phyloP scores from a whole-genome alignment of 2,888 invertebrate species.

The Galerucella calmariensis region DNA sequence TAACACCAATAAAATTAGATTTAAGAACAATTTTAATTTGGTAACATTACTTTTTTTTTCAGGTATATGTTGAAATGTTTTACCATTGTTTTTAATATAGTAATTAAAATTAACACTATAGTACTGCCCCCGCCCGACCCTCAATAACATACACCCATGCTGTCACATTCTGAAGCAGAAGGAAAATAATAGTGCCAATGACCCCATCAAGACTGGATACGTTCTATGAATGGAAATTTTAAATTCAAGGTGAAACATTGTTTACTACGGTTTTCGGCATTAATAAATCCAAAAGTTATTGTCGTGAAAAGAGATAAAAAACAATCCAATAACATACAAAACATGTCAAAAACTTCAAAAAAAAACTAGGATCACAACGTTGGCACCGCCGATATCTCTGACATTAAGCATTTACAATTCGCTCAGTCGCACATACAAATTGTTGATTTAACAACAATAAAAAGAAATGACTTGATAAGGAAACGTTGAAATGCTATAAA shows the following conservation, averaged over 20 bases:
- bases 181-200: slow-evolving; percentile 51
- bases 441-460: slow-evolving; percentile 32
- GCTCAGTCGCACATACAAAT: slow-evolving; percentile 23
- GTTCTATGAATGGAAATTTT: slow-evolving; percentile 52
- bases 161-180: slow-evolving; percentile 34
- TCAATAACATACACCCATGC: slow-evolving; percentile 36
- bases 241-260: slow-evolving; percentile 48
- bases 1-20: too few species aligned
- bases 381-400: slow-evolving; percentile 14
- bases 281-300: slow-evolving; percentile 13
- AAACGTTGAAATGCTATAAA: background rate
- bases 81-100: background rate
- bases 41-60: too few species aligned
- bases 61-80: background rate
- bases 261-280: slow-evolving; percentile 42
- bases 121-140: slow-evolving; percentile 23
- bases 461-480: background rate
- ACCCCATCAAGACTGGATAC: slow-evolving; percentile 49
- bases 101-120: background rate
- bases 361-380: slow-evolving; percentile 13
- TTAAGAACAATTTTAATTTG: too few species aligned
- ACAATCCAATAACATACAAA: slow-evolving; percentile 3
- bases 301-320: background rate
- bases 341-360: slow-evolving; percentile 1
- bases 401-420: slow-evolving; percentile 8